phyloP scores from a whole-genome alignment of 2,797 vertebrate species.

The Poliocrania exsul region DNA sequence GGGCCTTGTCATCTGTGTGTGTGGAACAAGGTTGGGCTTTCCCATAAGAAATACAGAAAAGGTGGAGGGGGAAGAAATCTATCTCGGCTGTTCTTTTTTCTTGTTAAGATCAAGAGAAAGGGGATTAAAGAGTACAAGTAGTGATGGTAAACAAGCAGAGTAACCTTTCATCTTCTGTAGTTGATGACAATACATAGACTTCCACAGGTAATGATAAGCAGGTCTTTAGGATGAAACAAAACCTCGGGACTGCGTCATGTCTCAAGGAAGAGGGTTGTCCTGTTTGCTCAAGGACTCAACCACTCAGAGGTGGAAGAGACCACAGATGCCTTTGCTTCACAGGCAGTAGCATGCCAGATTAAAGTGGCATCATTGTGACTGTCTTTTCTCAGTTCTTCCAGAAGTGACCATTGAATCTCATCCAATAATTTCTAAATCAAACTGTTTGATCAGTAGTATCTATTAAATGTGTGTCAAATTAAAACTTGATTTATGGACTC shows the following conservation, averaged over 20 bases:
- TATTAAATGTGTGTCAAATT: background rate
- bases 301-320: background rate
- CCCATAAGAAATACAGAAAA: background rate
- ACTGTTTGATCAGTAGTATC: background rate
- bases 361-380: background rate
- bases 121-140: background rate
- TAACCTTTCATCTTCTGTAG: background rate
- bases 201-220: background rate
- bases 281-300: background rate
- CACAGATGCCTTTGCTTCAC: slow-evolving; percentile 12
- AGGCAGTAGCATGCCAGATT: background rate
- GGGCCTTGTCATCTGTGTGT: background rate
- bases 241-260: background rate
- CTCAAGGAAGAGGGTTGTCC: background rate
- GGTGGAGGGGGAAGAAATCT: background rate
- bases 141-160: background rate
- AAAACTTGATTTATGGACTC: background rate
- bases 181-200: background rate
- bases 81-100: background rate
- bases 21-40: background rate
- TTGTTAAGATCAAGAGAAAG: background rate
- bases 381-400: background rate
- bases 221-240: background rate
- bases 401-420: background rate
- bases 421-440: background rate